These are phyloP conservation scores for Mormyrus proboscirostris DNA, from an alignment of 2,797 vertebrate genomes.

Conservation along the genomic window DNA sequence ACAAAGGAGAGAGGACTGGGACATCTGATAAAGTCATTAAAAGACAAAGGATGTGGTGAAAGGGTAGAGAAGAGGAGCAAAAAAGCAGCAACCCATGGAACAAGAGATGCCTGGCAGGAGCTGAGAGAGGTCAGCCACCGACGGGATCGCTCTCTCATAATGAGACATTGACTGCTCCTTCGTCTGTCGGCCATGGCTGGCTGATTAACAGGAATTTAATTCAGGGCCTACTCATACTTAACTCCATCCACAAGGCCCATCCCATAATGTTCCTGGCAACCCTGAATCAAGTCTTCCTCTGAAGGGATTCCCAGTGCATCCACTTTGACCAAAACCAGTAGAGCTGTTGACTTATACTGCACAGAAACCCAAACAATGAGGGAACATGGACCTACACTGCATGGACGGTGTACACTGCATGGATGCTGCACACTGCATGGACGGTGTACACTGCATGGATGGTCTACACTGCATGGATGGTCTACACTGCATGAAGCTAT, in stretches of 20 bases:
- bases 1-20: background rate
- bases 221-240: background rate
- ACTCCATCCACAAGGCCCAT: background rate
- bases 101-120: background rate
- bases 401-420: background rate
- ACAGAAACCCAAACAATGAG: background rate
- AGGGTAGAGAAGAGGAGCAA: background rate
- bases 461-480: no score
- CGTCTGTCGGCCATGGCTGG: conserved; percentile 25
- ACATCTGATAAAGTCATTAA: conserved; percentile 14
- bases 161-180: conserved; percentile 58
- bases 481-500: background rate
- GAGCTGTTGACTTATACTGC: background rate
- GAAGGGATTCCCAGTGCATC: background rate
- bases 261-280: background rate
- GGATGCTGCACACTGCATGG: background rate
- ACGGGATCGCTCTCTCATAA: conserved; percentile 51
- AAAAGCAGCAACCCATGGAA: background rate
- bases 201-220: conserved; percentile 14
- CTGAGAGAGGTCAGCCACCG: conserved; percentile 35
- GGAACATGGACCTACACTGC: background rate
- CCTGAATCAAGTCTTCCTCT: background rate
- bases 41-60: background rate
- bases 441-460: no score
- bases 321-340: background rate